Percentiles rank a stretch among this genome's conserved stretches.
These are phyloP conservation scores for Albula goreensis DNA, from an alignment of 2,113 vertebrate species.

Conservation along the genomic window DNA sequence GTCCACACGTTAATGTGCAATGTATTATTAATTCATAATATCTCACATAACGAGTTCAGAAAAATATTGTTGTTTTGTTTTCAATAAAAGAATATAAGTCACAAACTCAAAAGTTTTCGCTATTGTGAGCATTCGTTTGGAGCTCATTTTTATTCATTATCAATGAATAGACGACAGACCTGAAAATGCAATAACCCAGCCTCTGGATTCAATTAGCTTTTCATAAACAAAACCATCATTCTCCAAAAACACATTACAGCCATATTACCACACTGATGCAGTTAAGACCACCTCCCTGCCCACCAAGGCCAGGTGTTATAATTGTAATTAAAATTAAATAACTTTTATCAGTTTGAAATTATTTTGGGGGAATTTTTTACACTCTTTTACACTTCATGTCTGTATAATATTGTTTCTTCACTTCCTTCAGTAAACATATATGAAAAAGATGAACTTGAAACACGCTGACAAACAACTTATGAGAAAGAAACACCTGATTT, in stretches of 20 bases:
- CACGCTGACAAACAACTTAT: too few relatives aligned
- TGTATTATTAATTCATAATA: slow-evolving; percentile 71
- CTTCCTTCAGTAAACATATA: too few relatives aligned
- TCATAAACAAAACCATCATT: neutral
- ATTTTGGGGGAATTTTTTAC: too few relatives aligned
- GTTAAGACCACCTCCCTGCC: too few relatives aligned
- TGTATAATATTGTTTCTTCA: too few relatives aligned
- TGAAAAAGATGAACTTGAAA: too few relatives aligned
- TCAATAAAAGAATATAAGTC: neutral
- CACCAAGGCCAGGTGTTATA: too few relatives aligned
- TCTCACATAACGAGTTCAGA: slow-evolving; percentile 67
- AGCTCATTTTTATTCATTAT: neutral
- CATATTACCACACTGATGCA: too few relatives aligned
- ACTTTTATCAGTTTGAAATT: too few relatives aligned
- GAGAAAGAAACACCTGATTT: too few relatives aligned
- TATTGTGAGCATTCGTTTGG: neutral
- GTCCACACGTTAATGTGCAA: slow-evolving; percentile 60
- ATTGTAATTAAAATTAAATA: too few relatives aligned
- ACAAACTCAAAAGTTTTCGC: neutral
- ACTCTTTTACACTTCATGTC: too few relatives aligned
- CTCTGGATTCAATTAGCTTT: neutral
- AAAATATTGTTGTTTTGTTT: slow-evolving; percentile 19
- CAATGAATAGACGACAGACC: neutral
- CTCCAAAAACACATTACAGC: neutral
- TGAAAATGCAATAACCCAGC: neutral